Evolutionary conservation across 2,888 invertebrate genomes (phyloP).

Genomic region (Blastobasis lacticolella): DNA sequence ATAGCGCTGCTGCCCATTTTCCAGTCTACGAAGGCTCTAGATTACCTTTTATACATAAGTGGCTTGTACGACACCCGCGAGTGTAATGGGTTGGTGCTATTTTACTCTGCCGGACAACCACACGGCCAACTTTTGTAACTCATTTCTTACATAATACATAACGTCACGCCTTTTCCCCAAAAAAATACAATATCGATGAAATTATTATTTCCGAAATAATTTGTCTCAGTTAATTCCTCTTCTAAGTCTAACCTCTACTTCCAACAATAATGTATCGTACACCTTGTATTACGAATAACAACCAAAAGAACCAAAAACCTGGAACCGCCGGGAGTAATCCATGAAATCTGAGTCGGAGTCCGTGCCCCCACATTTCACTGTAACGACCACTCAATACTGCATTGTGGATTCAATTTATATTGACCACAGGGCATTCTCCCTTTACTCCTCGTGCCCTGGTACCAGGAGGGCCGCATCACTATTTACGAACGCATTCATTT

Average conservation of each 20-base stretch:
- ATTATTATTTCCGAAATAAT: background rate
- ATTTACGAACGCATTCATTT: conserved; percentile 45
- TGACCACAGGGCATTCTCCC: conserved; percentile 54
- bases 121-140: background rate
- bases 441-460: conserved; percentile 17
- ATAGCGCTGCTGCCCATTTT: background rate
- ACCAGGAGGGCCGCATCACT: conserved; percentile 10
- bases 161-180: background rate
- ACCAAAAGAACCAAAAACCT: background rate
- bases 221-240: background rate
- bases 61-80: background rate
- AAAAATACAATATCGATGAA: background rate
- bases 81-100: background rate
- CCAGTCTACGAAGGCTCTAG: background rate
- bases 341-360: conserved; percentile 28
- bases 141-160: background rate
- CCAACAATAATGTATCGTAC: background rate
- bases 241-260: background rate
- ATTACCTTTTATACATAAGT: background rate
- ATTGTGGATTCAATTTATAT: conserved; percentile 58
- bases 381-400: conserved; percentile 53
- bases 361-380: conserved; percentile 44
- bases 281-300: background rate
- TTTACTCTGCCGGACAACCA: too few species aligned
- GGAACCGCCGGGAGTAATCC: conserved; percentile 22